phyloP scores from a whole-genome alignment of 2,888 invertebrate genomes.

The Acanthopleura granulata region DNA sequence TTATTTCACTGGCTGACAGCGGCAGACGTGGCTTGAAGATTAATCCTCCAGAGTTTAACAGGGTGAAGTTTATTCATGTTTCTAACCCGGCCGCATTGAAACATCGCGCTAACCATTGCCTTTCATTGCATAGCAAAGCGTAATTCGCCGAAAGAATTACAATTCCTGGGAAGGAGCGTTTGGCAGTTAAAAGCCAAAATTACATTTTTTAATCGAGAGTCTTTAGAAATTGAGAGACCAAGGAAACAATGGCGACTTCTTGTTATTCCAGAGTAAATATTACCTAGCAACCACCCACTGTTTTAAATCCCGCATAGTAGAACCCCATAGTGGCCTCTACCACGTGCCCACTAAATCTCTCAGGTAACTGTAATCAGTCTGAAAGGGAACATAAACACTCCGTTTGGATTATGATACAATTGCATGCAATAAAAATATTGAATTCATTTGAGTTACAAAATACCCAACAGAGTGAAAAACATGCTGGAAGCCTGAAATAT shows the following conservation, averaged over 20 bases:
- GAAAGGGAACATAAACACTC: too few species aligned
- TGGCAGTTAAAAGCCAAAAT: too few species aligned
- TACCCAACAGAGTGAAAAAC: too few species aligned
- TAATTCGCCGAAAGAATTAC: slow-evolving; percentile 3
- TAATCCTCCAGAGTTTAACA: not conserved
- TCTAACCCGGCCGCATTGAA: not conserved
- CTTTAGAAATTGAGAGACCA: not conserved
- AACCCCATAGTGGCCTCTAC: too few species aligned
- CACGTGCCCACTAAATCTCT: too few species aligned
- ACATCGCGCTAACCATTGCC: not conserved
- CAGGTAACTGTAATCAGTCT: too few species aligned
- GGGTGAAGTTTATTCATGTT: not conserved
- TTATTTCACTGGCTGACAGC: not conserved
- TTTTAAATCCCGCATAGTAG: not conserved
- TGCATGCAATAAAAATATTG: too few species aligned
- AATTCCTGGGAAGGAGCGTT: not conserved
- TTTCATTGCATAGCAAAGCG: not conserved
- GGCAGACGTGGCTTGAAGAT: not conserved
- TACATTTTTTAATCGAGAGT: not conserved
- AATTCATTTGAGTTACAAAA: too few species aligned
- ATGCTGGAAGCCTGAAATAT: too few species aligned
- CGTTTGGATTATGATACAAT: too few species aligned
- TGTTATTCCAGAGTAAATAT: not conserved
- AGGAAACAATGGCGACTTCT: slow-evolving; percentile 3
- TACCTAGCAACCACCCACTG: not conserved